These are phyloP conservation scores for Heliconius charithonia DNA, from an alignment of 2,888 invertebrate species.

Conservation along the genomic window DNA sequence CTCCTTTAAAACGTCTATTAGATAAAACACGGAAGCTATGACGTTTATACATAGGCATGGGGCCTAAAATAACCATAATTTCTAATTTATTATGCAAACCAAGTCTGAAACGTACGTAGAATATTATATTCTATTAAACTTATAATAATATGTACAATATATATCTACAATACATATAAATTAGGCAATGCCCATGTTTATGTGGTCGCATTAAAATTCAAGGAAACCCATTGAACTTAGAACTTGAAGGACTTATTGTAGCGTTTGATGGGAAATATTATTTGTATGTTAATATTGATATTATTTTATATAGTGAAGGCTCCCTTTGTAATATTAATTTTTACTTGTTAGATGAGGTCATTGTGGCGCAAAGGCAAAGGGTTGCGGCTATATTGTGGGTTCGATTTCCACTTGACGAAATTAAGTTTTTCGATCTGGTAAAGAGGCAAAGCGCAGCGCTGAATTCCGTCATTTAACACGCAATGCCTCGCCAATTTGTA, in stretches of 20 bases:
- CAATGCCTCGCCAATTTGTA: too few relatives aligned
- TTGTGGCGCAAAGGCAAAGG: not conserved
- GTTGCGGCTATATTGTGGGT: not conserved
- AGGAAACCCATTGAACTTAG: slow-evolving; percentile 64
- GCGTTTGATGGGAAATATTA: slow-evolving; percentile 28
- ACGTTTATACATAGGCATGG: not conserved
- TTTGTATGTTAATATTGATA: slow-evolving; percentile 25
- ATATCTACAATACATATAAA: slow-evolving; percentile 39
- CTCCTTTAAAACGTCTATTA: not conserved
- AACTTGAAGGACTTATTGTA: slow-evolving; percentile 31
- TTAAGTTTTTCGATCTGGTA: too few relatives aligned
- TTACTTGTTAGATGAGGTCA: too few relatives aligned
- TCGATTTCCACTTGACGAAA: not conserved
- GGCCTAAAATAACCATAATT: slow-evolving; percentile 53
- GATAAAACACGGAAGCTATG: slow-evolving; percentile 19
- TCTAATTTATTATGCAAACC: slow-evolving; percentile 57
- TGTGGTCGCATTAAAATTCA: slow-evolving; percentile 60
- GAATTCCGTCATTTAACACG: too few relatives aligned
- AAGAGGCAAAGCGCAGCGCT: too few relatives aligned
- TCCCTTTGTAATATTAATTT: not conserved
- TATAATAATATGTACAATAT: slow-evolving; percentile 16
- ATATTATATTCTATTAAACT: slow-evolving; percentile 57
- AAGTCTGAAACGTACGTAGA: slow-evolving; percentile 53
- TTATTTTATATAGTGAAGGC: not conserved
- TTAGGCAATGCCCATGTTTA: slow-evolving; percentile 46